These are phyloP conservation scores for Drosophila cognata DNA, from an alignment of 2,888 invertebrate species.

Conservation along the genomic window DNA sequence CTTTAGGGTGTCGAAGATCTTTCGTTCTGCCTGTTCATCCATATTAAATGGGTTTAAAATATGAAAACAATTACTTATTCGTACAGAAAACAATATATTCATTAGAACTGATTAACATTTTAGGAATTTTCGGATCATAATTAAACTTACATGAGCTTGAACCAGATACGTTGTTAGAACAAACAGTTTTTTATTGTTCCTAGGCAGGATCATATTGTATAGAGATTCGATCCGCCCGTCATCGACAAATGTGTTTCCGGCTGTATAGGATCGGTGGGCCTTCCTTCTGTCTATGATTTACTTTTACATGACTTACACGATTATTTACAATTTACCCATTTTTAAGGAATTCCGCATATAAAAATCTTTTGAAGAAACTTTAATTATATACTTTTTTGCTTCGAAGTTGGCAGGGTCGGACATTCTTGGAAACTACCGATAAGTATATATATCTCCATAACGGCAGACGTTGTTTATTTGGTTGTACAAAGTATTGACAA, in stretches of 20 bases:
- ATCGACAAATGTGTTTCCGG: neutral
- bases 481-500: neutral
- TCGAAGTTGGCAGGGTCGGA: neutral
- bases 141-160: neutral
- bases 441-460: neutral
- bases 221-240: neutral
- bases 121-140: neutral
- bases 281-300: neutral
- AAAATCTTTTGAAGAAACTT: neutral
- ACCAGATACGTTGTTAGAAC: neutral
- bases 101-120: neutral
- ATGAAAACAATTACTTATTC: neutral
- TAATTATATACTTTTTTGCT: neutral
- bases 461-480: neutral
- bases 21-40: no score
- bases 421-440: neutral
- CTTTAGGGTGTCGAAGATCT: neutral
- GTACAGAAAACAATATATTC: neutral
- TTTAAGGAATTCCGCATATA: neutral
- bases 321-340: rapidly evolving
- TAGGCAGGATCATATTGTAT: neutral
- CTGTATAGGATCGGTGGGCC: neutral
- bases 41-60: neutral
- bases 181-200: neutral
- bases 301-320: neutral